These are phyloP conservation scores for Heliothis virescens DNA, from an alignment of 1,140 invertebrate genomes.

Conservation along the genomic window DNA sequence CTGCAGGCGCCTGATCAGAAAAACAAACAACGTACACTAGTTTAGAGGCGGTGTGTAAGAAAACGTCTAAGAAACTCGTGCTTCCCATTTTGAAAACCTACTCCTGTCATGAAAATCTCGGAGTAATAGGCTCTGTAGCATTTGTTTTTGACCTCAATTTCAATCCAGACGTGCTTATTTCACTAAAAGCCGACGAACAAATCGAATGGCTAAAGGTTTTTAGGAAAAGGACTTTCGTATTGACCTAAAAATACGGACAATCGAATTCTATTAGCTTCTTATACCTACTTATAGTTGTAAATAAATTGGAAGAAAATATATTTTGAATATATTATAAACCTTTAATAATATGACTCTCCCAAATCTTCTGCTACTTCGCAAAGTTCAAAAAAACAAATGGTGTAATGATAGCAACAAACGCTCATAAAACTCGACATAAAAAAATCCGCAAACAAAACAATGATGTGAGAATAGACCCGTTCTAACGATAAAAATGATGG, in stretches of 20 bases:
- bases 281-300: background rate
- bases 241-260: background rate
- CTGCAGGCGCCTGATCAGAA: constrained; percentile 14
- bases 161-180: constrained; percentile 27
- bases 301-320: background rate
- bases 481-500: constrained; percentile 36
- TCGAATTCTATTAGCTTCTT: no score
- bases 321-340: background rate
- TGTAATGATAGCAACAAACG: background rate
- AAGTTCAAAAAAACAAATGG: background rate
- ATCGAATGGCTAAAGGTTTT: background rate
- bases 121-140: constrained; percentile 33
- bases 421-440: background rate
- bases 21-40: constrained; percentile 46
- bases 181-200: constrained; percentile 13
- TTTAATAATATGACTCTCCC: background rate
- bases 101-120: constrained; percentile 21
- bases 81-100: constrained; percentile 29
- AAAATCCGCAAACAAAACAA: constrained; percentile 13
- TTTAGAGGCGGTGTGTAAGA: constrained; percentile 24
- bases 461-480: background rate
- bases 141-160: constrained; percentile 41
- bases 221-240: background rate
- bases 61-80: constrained; percentile 37
- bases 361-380: background rate